Evolutionary conservation across 2,797 vertebrate species (phyloP), one percentile per base, ranked within the genome.

Genomic region (Chelmon rostratus): DNA sequence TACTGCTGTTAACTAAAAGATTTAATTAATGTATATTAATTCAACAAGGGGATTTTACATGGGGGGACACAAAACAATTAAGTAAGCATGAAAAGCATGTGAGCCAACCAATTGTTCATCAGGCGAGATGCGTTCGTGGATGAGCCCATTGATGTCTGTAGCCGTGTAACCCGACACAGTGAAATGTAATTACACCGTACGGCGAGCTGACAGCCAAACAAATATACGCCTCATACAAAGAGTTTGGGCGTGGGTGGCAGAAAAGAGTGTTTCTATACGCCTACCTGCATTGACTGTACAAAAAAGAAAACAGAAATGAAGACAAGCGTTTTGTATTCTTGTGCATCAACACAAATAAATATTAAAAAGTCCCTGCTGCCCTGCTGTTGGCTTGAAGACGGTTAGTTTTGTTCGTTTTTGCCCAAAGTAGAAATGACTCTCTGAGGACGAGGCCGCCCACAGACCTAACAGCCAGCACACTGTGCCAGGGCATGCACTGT

Each of bases 31-130:
- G 38, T 38, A 42, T 53, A 44, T 54, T 44, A 68, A 69, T 46
- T 65, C 69, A 81, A 68, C 64, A 38, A 63, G 31, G 67, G 82
- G 74, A 68, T 79, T 88, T 74, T 71, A 62, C 61, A 84, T 35
- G 61, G 71, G 66, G 37, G 25, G 16, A 72, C 50, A 76, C 42
- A 74, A 84, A 80, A 77, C 77, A 80, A 75, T 85, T 73, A 82
- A 84, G 44, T 31, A 15, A 23, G 61, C 73, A 40, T 79, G 72
- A 79, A 82, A 83, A 68, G 65, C 57, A 38, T 78, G 25, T 42
- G 62, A 74, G 62, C 25, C 68, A 47, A 74, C 35, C 72, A 59
- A 58, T 76, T 82, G 70, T 83, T 82, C 18, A 6, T 40, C 52
- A 38, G 42, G 4, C 64, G 16, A 23, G 54, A 19, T 59, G 64